A percentile compares a stretch with the other conserved stretches of the same genome.
These are phyloP conservation scores for Euphydryas editha DNA, from an alignment of 2,888 invertebrate genomes.

Conservation along the genomic window DNA sequence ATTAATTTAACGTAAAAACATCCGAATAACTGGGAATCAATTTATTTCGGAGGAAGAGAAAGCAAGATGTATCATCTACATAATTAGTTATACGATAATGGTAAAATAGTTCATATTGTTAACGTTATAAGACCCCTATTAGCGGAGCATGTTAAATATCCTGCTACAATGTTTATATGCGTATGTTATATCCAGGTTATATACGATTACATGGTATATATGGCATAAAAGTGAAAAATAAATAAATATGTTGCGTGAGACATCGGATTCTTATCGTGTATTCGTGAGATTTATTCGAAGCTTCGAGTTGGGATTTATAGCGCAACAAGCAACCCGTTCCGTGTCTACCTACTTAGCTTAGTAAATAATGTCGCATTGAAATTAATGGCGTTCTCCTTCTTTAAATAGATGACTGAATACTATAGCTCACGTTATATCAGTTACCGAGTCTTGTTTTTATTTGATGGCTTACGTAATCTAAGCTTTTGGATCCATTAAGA, in stretches of 20 bases:
- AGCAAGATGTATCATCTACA: constrained; percentile 24
- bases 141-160: background rate
- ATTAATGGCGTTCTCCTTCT: constrained; percentile 78
- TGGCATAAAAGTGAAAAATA: constrained; percentile 56
- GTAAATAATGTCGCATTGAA: constrained; percentile 78
- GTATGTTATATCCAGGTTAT: constrained; percentile 64
- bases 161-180: constrained; percentile 1
- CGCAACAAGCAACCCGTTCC: constrained; percentile 77
- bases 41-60: constrained; percentile 37
- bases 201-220: constrained; percentile 36
- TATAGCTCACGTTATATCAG: constrained; percentile 72
- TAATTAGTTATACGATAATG: background rate
- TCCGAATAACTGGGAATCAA: constrained; percentile 29
- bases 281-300: constrained; percentile 76
- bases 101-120: constrained; percentile 20
- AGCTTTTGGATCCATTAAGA: constrained; percentile 69
- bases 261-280: constrained; percentile 82
- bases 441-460: constrained; percentile 70
- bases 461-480: constrained; percentile 70
- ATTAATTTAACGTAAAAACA: constrained; percentile 29
- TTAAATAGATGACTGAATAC: constrained; percentile 83
- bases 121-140: constrained; percentile 7
- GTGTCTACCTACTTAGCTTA: constrained; percentile 79
- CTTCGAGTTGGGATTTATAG: constrained; percentile 76
- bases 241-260: constrained; percentile 80